Conservation (phyloP, 2,113 vertebrate genomes). For the Lethenteron reissneri region DNA sequence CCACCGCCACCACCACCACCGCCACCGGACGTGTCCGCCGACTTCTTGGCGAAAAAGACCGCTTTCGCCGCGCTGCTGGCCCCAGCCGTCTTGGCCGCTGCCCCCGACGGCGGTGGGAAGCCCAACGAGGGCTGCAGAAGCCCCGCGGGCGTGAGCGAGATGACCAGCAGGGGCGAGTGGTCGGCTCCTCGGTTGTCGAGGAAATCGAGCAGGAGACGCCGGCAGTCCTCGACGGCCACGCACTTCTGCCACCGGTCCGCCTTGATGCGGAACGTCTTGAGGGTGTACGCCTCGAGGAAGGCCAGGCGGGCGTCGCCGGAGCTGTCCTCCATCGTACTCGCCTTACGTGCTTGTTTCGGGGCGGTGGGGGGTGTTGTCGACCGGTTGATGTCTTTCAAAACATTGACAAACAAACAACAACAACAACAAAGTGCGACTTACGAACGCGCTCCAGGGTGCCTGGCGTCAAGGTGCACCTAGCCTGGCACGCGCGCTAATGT, state of each 20-base stretch:
- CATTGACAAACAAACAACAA: too few relatives aligned
- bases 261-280: constrained; percentile 26
- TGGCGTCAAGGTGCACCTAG: too few relatives aligned
- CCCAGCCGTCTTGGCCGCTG: too few relatives aligned
- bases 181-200: constrained; percentile 15
- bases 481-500: too few relatives aligned
- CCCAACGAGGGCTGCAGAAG: constrained; percentile 17
- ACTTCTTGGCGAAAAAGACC: constrained; percentile 27
- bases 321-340: background rate
- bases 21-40: too few relatives aligned
- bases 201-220: constrained; percentile 27
- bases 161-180: constrained; percentile 21
- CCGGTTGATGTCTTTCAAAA: too few relatives aligned
- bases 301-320: constrained; percentile 20
- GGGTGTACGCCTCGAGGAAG: constrained; percentile 26
- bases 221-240: constrained; percentile 22
- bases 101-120: constrained; percentile 11
- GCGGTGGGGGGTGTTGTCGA: too few relatives aligned
- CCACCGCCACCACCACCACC: too few relatives aligned
- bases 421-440: too few relatives aligned
- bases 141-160: constrained; percentile 22
- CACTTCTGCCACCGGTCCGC: constrained; percentile 36
- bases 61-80: constrained; percentile 17
- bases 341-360: background rate
- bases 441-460: too few relatives aligned